phyloP scores from a whole-genome alignment of 2,888 invertebrate genomes.

The Dendrolimus pini region DNA sequence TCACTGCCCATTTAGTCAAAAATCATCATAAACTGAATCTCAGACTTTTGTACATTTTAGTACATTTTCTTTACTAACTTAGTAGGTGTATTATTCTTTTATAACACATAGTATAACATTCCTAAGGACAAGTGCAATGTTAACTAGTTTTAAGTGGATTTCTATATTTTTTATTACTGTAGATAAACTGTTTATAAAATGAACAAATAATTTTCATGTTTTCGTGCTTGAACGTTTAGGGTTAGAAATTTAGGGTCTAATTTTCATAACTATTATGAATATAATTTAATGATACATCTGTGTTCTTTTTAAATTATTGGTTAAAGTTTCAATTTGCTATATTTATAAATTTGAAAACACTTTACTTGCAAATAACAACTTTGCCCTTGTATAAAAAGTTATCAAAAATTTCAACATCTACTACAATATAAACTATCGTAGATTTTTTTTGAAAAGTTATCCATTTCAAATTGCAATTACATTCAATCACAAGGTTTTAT shows the following conservation, averaged over 20 bases:
- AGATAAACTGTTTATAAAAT: constrained; percentile 55
- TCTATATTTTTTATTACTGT: constrained; percentile 36
- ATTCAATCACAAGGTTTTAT: too few relatives aligned
- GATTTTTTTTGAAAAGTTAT: too few relatives aligned
- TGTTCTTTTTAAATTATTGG: background rate
- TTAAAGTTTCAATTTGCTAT: constrained; percentile 1
- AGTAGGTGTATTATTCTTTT: constrained; percentile 30
- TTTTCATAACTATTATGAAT: constrained; percentile 1
- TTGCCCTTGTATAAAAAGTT: too few relatives aligned
- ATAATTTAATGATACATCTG: constrained; percentile 7
- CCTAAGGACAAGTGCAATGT: constrained; percentile 78
- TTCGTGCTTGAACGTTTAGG: background rate
- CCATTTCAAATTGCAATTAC: too few relatives aligned
- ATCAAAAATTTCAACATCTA: too few relatives aligned
- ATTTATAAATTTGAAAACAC: constrained; percentile 4
- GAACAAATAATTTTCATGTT: constrained; percentile 21
- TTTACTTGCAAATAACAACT: too few relatives aligned
- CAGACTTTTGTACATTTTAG: constrained; percentile 16
- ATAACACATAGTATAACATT: constrained; percentile 64
- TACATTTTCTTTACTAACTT: constrained; percentile 25
- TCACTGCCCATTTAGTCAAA: background rate
- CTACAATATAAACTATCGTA: too few relatives aligned
- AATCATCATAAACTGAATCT: background rate
- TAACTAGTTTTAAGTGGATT: constrained; percentile 73
- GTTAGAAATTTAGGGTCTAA: background rate